Evolutionary conservation across 2,888 invertebrate species (phyloP), one percentile per base, ranked within the genome.

Genomic region (Heliconius aoede): DNA sequence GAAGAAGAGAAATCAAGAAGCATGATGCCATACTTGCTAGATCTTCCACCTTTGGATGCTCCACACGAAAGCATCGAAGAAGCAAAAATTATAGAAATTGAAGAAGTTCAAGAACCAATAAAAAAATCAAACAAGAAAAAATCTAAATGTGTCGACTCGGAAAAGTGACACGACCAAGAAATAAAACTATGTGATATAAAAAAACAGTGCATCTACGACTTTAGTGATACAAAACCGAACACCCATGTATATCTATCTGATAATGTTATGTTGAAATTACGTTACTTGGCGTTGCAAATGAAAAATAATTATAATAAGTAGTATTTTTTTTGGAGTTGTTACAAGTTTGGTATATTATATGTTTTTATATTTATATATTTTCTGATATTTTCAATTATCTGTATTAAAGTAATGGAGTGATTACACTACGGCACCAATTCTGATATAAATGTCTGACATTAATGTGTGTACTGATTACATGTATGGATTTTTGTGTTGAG

Each of bases 11-110:
- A 93, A 78, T 88, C 91, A 3, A 87, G 91, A 46, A 93, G 91
- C 80, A 94, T 94, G 94, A 90, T 93, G 91, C 93, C 93, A 0
- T 94, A 94, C 81, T 88, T 94, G 3, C 80, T 93, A 60, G 87
- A 93, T 60, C 84, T 94, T 76, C 94, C 93, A 1, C 91, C 91
- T 40, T 62, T 91, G 32, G 93, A 92, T 74, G 83, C 73, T 32
- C 26, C 80, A 1, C 76, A 80, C 4, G 76, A 81, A 0, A 76
- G 78, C 9, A 65, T 69, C 3, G 76, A 80, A 58, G 86, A 83
- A 61, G 80, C 80, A 8, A 82, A 81, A 7, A 79, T 85, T n/a
- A 82, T 80, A 0, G 86, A 88, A 77, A 60, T 80, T 13, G 77
- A 82, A 18, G 76, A 81, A 15, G 80, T 79, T 4, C 81, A 86